A percentile compares a stretch with the other conserved stretches of the same genome.
These are phyloP conservation scores for Cryptoblepharus egeriae DNA, from an alignment of 2,797 vertebrate genomes.

Conservation along the genomic window DNA sequence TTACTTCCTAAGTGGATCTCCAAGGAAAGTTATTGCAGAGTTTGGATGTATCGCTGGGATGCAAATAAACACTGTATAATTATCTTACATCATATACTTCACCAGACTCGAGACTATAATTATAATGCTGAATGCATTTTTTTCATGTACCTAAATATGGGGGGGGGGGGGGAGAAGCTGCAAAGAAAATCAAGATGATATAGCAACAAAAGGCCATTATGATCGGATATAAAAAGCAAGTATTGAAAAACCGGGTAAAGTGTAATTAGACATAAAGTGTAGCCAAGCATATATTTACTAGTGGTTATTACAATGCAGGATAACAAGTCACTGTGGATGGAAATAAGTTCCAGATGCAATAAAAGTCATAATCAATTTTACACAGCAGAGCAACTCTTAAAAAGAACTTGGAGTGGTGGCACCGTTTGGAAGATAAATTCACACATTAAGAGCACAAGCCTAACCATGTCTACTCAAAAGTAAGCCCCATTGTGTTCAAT, in stretches of 20 bases:
- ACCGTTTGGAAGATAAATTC: slow-evolving; percentile 41
- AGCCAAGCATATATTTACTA: slow-evolving; percentile 50
- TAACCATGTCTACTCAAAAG: too few species aligned
- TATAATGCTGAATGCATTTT: slow-evolving; percentile 30
- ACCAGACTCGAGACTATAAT: slow-evolving; percentile 50
- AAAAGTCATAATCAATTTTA: slow-evolving; percentile 49
- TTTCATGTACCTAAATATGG: background rate
- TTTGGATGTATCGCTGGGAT: slow-evolving; percentile 27
- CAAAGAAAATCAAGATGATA: slow-evolving; percentile 53
- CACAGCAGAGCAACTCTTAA: slow-evolving; percentile 48
- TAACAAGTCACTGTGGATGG: slow-evolving; percentile 50
- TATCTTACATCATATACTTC: slow-evolving; percentile 50
- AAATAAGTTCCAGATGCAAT: slow-evolving; percentile 50
- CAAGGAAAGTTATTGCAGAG: slow-evolving; percentile 27
- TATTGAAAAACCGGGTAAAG: slow-evolving; percentile 38
- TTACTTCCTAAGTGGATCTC: slow-evolving; percentile 23
- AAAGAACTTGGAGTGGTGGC: slow-evolving; percentile 42
- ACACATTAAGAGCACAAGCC: slow-evolving; percentile 45
- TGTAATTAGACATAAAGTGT: slow-evolving; percentile 57
- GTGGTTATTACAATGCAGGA: slow-evolving; percentile 53
- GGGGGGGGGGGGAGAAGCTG: slow-evolving; percentile 31
- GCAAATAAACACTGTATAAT: slow-evolving; percentile 41
- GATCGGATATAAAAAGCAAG: slow-evolving; percentile 39
- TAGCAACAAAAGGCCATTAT: slow-evolving; percentile 54
- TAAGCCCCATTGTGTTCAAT: too few species aligned